phyloP scores from a whole-genome alignment of 2,888 invertebrate species.

The Trachelus tabidus region DNA sequence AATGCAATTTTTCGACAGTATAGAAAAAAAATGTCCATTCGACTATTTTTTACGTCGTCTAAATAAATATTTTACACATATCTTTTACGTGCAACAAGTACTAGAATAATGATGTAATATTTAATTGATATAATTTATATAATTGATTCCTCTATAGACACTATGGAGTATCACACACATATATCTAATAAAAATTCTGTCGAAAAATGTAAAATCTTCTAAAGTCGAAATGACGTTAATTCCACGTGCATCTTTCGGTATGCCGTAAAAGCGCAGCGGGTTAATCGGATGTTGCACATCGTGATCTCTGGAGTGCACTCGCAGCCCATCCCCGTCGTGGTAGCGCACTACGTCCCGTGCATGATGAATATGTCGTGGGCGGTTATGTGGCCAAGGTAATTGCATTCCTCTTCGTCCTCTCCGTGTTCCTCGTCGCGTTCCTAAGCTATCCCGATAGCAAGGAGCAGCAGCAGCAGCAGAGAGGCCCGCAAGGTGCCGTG shows the following conservation, averaged over 20 bases:
- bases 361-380: constrained; percentile 48
- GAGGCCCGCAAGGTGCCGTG: not conserved
- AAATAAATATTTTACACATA: no score
- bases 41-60: not conserved
- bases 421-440: constrained; percentile 10
- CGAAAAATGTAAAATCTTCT: not conserved
- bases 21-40: not conserved
- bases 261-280: not conserved
- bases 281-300: constrained; percentile 3
- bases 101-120: not conserved
- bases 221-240: not conserved
- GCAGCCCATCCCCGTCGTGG: constrained; percentile 36
- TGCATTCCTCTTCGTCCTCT: constrained; percentile 37
- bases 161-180: not conserved
- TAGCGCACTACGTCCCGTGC: constrained; percentile 33
- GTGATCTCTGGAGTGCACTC: constrained; percentile 39
- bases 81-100: not conserved
- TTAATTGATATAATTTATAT: not conserved
- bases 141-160: not conserved
- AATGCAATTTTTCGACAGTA: not conserved
- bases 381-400: constrained; percentile 50
- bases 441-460: not conserved
- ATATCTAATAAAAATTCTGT: not conserved
- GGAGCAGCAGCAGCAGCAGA: not conserved
- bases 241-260: not conserved